Evolutionary conservation across 2,797 vertebrate genomes (phyloP), one percentile per base, ranked within the genome.

Genomic region (Gymnothorax javanicus): DNA sequence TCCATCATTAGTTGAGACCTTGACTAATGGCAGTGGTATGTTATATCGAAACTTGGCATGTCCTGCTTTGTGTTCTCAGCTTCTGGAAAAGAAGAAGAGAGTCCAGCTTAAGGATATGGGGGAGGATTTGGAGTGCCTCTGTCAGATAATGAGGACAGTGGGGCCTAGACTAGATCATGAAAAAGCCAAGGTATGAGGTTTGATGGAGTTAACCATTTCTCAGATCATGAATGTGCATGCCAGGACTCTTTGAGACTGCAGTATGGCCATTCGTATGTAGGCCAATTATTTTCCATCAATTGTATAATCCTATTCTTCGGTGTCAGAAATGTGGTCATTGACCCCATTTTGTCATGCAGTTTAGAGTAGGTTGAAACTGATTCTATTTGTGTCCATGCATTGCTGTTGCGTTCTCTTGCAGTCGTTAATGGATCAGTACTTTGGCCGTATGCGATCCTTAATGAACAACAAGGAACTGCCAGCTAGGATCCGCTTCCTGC

Each of bases 401-500:
- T 81, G 7, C n/a, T 84, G 1, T 33, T 25, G 0, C 0, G 33
- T 43, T 8, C 23, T 88, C 5, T 64, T 59, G 0, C 88, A 99
- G 98, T 99, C 98, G 97, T 98, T 99, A 97, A 99, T 99, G 98
- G 98, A 97, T 98, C 98, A 99, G 97, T 99, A 99, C 97, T 99
- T 99, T 98, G 97, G 97, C 97, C 97, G 98, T 95, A 99, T 99
- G 98, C 96, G 95, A 94, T 98, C 98, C 97, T 98, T 99, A 97
- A 99, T 98, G 98, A 96, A 97, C 97, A 97, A 98, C 98, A 99
- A 99, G 98, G 98, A 99, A 96, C 97, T 99, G 97, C 98, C 98
- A 93, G 98, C 98, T 64, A 98, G 98, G 97, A 99, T 99, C 97
- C 98, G 98, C 96, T 99, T 99, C 97, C 97, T 99, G 96, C 97